A percentile compares a stretch with the other conserved stretches of the same genome.
Conservation (phyloP, 2,888 invertebrate genomes). For the Agrochola lota region DNA sequence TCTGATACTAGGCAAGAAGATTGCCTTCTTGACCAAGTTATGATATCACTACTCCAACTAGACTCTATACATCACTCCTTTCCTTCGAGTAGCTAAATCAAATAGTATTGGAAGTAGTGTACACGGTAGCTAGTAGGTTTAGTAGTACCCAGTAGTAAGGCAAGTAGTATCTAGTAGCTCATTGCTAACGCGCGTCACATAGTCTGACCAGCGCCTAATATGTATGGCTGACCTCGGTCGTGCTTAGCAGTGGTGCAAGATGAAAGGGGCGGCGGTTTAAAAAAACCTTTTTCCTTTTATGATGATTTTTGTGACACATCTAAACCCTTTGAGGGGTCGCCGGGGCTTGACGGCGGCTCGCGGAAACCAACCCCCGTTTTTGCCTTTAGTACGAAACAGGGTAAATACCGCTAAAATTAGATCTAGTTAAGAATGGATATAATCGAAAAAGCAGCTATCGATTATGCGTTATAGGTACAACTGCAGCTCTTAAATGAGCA, state of each 20-base stretch:
- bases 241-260: slow-evolving; percentile 65
- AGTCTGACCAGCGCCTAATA: slow-evolving; percentile 84
- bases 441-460: not conserved
- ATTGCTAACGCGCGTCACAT: slow-evolving; percentile 84
- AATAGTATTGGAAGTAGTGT: slow-evolving; percentile 52
- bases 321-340: too few relatives aligned
- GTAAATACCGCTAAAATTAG: not conserved
- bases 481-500: not conserved
- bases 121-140: slow-evolving; percentile 46
- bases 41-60: slow-evolving; percentile 12
- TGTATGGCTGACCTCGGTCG: slow-evolving; percentile 83
- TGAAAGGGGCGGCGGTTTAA: slow-evolving; percentile 43
- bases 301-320: not conserved
- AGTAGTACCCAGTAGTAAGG: slow-evolving; percentile 64
- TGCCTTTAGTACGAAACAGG: too few relatives aligned
- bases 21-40: not conserved
- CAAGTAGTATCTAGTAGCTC: slow-evolving; percentile 51
- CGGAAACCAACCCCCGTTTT: too few relatives aligned
- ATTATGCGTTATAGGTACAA: not conserved
- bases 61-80: slow-evolving; percentile 26
- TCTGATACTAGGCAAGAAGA: too few relatives aligned
- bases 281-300: not conserved
- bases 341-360: too few relatives aligned
- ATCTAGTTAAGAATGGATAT: not conserved
- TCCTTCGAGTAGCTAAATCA: slow-evolving; percentile 5